A percentile compares a stretch with the other conserved stretches of the same genome.
Conservation (phyloP, 2,113 vertebrate genomes). For the Tor tambroides region DNA sequence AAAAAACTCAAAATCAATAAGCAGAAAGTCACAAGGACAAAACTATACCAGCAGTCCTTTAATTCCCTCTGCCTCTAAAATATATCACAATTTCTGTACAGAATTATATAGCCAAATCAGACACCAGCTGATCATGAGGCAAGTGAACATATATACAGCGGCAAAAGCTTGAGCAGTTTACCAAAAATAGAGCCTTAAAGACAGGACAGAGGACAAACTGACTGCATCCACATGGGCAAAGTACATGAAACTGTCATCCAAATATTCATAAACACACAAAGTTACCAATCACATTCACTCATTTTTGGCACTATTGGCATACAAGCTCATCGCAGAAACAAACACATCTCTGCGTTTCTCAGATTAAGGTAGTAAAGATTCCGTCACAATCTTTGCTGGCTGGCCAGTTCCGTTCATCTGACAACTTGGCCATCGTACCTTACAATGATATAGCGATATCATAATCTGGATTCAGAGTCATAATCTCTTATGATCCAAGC, state of each 20-base stretch:
- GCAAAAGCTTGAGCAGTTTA: conserved; percentile 43
- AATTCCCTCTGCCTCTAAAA: conserved; percentile 69
- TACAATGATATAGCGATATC: conserved; percentile 44
- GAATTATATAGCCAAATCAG: conserved; percentile 59
- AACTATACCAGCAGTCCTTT: conserved; percentile 51
- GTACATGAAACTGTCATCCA: conserved; percentile 41
- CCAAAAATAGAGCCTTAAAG: conserved; percentile 51
- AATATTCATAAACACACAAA: conserved; percentile 21
- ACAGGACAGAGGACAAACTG: conserved; percentile 28
- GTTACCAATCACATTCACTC: conserved; percentile 32
- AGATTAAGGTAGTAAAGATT: conserved; percentile 50
- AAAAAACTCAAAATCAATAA: neutral
- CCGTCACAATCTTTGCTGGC: conserved; percentile 10
- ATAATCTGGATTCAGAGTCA: conserved; percentile 55
- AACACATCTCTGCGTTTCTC: conserved; percentile 24
- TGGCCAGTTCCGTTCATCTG: neutral
- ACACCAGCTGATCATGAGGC: conserved; percentile 59
- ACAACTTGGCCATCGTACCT: conserved; percentile 16
- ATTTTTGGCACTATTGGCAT: conserved; percentile 69
- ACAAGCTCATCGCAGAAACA: conserved; percentile 64
- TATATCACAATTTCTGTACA: conserved; percentile 77
- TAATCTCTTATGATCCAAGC: conserved; percentile 55
- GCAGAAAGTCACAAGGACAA: conserved; percentile 15
- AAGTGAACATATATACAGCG: conserved; percentile 50
- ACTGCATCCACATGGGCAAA: conserved; percentile 47